Percentiles rank a stretch among this genome's conserved stretches.
Evolutionary conservation across 2,113 vertebrate genomes (phyloP).

Genomic region (Burhinus bistriatus): DNA sequence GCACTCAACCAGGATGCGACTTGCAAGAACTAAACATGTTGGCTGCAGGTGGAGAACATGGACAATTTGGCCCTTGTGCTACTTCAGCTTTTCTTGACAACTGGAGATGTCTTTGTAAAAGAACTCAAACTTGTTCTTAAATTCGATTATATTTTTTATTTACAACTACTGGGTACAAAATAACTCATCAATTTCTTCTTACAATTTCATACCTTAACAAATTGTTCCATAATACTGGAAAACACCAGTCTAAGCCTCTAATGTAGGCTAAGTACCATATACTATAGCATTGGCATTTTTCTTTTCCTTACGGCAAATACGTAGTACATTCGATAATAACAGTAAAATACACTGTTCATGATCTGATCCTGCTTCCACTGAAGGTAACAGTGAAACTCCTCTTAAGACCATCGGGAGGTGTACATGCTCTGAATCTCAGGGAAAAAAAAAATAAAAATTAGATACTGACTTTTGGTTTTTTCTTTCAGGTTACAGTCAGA

Average conservation of each 20-base stretch:
- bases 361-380: neutral
- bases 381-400: neutral
- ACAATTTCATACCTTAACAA: neutral
- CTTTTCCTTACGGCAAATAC: neutral
- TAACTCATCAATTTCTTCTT: neutral
- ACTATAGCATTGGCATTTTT: neutral
- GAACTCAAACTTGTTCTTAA: neutral
- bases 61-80: neutral
- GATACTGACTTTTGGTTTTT: neutral
- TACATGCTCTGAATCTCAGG: neutral
- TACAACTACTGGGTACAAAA: neutral
- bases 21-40: neutral
- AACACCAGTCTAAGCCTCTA: neutral
- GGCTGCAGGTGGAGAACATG: neutral
- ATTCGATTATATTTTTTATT: neutral
- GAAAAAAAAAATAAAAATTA: neutral
- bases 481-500: neutral
- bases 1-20: neutral
- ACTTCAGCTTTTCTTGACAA: neutral
- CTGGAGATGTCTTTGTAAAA: neutral
- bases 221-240: neutral
- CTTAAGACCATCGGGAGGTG: neutral
- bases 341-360: neutral
- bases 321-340: neutral
- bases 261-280: rapidly evolving